These are phyloP conservation scores for Climacteris rufus DNA, from an alignment of 2,113 vertebrate species.

Conservation along the genomic window DNA sequence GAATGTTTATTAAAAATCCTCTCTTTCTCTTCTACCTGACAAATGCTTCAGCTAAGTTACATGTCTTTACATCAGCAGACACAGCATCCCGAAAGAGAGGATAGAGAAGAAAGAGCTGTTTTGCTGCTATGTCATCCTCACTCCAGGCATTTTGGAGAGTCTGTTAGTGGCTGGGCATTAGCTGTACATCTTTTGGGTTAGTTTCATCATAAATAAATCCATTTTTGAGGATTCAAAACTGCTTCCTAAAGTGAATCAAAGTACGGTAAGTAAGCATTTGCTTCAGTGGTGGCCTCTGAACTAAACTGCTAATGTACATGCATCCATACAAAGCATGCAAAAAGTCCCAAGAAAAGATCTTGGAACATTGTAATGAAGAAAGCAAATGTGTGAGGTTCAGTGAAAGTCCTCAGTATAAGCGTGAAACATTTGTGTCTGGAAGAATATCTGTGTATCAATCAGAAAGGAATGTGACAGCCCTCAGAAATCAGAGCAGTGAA, in stretches of 20 bases:
- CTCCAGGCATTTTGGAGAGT: not conserved
- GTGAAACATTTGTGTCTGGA: constrained; percentile 72
- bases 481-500: constrained; percentile 71
- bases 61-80: not conserved
- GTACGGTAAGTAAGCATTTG: not conserved
- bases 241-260: not conserved
- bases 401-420: constrained; percentile 66
- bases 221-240: not conserved
- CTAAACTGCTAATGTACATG: not conserved
- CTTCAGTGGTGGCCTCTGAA: not conserved
- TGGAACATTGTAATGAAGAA: constrained; percentile 81
- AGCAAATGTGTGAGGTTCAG: constrained; percentile 79
- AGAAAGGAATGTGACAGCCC: not conserved
- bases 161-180: not conserved
- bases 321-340: not conserved
- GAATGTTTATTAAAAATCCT: constrained; percentile 74
- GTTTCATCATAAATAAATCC: not conserved
- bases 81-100: not conserved
- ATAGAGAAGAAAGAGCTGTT: not conserved
- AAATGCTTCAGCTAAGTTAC: constrained; percentile 68
- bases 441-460: constrained; percentile 68
- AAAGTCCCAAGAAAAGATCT: constrained; percentile 41
- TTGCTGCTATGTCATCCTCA: not conserved
- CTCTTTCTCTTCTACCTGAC: constrained; percentile 76
- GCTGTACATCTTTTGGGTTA: not conserved